Evolutionary conservation across 2,113 vertebrate species (phyloP), one percentile per base, ranked within the genome.

Genomic region (Rissa tridactyla): DNA sequence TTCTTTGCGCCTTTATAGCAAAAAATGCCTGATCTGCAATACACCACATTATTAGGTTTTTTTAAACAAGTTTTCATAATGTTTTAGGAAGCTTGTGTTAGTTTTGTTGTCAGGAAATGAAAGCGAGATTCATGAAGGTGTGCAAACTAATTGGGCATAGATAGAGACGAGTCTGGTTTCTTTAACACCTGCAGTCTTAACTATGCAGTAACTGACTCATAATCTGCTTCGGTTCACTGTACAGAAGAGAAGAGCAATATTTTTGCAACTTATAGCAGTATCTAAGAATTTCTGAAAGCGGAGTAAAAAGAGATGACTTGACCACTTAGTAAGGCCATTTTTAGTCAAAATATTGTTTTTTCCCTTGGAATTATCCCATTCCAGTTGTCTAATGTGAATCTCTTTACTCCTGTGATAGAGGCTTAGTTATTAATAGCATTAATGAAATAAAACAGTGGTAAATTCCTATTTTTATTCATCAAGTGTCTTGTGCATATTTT

Each of bases 311-410:
- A 75, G 15, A 78, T 60, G 11, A 70, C 84, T 96, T 64, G 18
- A 78, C 40, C 32, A 36, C 60, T 85, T 86, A 65, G 73, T 57
- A 69, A 86, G 38, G 57, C 51, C 30, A 49, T 84, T 96, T 97
- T 93, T 57, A 96, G 96, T 94, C 46, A 93, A 94, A 96, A 96
- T 81, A 86, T 6, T 88, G 65, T 21, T 92, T 96, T 96, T 94
- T 68, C 42, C n/a, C 40, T 96, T 94, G 83, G 30, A 94, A 69
- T 42, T 22, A 52, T 78, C 17, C 75, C 29, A 13, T 88, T 88
- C 29, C 32, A 25, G 23, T 70, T 93, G 47, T 79, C 54, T 79
- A 18, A 23, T 73, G 36, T 23, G 57, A 29, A 75, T 85, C 26
- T 76, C 88, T 54, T 62, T 60, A 29, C 2, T 30, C 40, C 52